phyloP scores from a whole-genome alignment of 37 sponge, comb jelly and placozoan genomes.

The Halichondria panicea region DNA sequence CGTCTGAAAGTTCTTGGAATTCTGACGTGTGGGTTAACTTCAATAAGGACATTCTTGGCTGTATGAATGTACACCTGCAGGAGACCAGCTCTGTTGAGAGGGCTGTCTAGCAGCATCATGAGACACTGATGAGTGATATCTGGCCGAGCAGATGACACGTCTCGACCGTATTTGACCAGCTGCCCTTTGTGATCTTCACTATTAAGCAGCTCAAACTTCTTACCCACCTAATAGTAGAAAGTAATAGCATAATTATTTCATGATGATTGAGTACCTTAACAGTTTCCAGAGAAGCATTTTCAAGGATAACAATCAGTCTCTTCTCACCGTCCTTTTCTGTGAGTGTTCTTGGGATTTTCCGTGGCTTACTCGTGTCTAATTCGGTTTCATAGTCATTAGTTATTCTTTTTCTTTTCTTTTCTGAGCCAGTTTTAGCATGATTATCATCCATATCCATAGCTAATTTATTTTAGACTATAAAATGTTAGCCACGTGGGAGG shows the following conservation, averaged over 20 bases:
- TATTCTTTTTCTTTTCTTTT: slow-evolving; percentile 22
- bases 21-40: slow-evolving; percentile 89
- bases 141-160: slow-evolving; percentile 81
- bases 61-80: slow-evolving; percentile 98
- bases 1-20: slow-evolving; percentile 98
- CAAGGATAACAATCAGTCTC: slow-evolving; percentile 92
- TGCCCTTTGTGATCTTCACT: slow-evolving; percentile 81
- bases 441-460: background rate
- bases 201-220: slow-evolving; percentile 86
- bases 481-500: slow-evolving; percentile 24
- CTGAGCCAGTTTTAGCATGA: background rate
- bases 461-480: no score
- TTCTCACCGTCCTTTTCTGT: slow-evolving; percentile 62
- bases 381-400: slow-evolving; percentile 67
- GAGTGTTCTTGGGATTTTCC: slow-evolving; percentile 76
- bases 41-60: slow-evolving; percentile 94
- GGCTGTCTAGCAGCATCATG: slow-evolving; percentile 98
- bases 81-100: slow-evolving; percentile 95
- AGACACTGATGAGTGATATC: slow-evolving; percentile 99
- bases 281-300: slow-evolving; percentile 94
- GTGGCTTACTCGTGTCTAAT: slow-evolving; percentile 35
- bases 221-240: slow-evolving; percentile 63
- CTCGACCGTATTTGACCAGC: slow-evolving; percentile 76
- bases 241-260: background rate
- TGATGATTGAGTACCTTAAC: slow-evolving; percentile 65